These are phyloP conservation scores for Calameuta idolon DNA, from an alignment of 2,888 invertebrate genomes.

Conservation along the genomic window DNA sequence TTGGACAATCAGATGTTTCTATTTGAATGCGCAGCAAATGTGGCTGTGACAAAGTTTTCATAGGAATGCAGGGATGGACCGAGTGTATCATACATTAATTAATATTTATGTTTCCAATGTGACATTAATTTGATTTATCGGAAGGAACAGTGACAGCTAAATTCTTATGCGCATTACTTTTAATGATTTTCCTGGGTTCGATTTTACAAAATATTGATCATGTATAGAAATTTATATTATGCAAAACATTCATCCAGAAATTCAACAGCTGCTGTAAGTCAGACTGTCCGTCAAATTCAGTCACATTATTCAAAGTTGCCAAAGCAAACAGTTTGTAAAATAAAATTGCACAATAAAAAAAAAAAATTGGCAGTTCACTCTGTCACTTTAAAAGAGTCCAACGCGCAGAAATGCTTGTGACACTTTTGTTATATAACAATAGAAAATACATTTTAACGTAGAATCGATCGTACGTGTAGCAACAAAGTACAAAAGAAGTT, in stretches of 20 bases:
- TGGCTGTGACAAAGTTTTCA: neutral
- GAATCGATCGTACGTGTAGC: neutral
- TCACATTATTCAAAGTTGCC: neutral
- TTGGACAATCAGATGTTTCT: neutral
- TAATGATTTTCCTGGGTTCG: neutral
- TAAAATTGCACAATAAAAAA: neutral
- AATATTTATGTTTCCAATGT: neutral
- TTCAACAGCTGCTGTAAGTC: neutral
- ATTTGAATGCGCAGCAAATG: neutral
- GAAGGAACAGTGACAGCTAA: neutral
- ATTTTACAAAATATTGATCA: neutral
- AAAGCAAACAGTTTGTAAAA: neutral
- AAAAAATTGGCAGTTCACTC: neutral
- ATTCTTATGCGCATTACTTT: neutral
- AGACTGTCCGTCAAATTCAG: neutral
- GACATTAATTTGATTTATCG: neutral
- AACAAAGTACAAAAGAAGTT: neutral
- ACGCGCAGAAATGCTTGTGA: neutral
- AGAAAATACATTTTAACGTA: neutral
- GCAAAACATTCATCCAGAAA: constrained; percentile 7
- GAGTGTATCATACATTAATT: no score
- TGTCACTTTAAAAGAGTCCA: neutral
- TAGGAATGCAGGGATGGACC: neutral
- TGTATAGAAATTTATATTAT: neutral
- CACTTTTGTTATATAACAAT: neutral